Conservation (phyloP, 2,113 vertebrate genomes). For the Muntiacus reevesi region DNA sequence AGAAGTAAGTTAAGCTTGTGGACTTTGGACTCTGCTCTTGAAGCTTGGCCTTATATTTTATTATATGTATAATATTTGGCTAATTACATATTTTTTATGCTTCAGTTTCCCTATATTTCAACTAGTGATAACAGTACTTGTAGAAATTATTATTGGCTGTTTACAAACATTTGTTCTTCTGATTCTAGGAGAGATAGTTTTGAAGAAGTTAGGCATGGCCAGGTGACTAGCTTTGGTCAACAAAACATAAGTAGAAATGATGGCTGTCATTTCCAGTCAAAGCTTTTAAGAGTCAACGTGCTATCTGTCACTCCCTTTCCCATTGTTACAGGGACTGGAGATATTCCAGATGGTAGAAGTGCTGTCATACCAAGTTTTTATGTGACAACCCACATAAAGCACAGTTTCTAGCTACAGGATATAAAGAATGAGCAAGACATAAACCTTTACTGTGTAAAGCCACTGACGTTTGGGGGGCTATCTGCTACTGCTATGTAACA, state of each 20-base stretch:
- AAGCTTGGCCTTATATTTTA: not conserved
- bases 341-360: not conserved
- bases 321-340: not conserved
- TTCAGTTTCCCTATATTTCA: not conserved
- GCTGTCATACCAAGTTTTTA: not conserved
- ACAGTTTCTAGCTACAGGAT: not conserved
- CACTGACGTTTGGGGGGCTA: not conserved
- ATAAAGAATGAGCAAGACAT: not conserved
- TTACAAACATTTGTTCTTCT: not conserved
- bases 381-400: not conserved
- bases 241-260: not conserved
- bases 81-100: not conserved
- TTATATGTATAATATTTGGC: not conserved
- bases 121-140: not conserved
- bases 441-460: not conserved
- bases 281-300: not conserved
- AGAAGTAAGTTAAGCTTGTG: not conserved
- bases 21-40: not conserved
- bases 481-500: not conserved
- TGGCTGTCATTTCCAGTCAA: not conserved
- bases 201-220: not conserved
- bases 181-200: not conserved
- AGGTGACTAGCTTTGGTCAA: not conserved
- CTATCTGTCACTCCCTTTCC: not conserved
- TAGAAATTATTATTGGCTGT: not conserved